Conservation (phyloP, 2,113 vertebrate species). For the Dicrurus megarhynchus region DNA sequence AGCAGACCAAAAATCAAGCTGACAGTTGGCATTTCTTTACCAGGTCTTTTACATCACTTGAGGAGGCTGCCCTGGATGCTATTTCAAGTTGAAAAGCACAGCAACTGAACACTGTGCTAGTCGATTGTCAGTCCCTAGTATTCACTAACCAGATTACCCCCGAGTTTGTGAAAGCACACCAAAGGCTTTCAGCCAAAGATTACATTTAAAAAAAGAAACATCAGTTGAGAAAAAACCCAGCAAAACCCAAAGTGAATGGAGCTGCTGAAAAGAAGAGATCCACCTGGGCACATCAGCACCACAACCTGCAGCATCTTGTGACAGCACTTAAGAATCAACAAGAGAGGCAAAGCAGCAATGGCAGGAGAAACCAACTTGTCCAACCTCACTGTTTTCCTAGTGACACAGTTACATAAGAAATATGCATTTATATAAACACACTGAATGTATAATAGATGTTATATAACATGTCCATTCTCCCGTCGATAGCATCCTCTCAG, state of each 20-base stretch:
- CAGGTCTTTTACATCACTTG: slow-evolving; percentile 32
- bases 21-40: slow-evolving; percentile 58
- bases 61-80: neutral
- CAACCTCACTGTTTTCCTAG: neutral
- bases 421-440: slow-evolving; percentile 2
- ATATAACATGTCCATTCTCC: neutral
- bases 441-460: slow-evolving; percentile 1
- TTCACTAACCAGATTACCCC: neutral
- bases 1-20: slow-evolving; percentile 36
- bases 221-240: neutral
- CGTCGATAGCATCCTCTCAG: neutral
- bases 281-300: neutral
- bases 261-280: neutral
- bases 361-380: neutral
- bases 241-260: neutral
- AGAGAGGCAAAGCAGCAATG: neutral
- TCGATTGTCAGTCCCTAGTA: neutral
- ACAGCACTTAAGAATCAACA: neutral
- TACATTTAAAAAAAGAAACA: neutral
- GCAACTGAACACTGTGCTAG: neutral
- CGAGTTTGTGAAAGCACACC: neutral
- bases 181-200: slow-evolving; percentile 6
- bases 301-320: neutral
- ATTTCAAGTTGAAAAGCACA: slow-evolving; percentile 32
- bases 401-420: slow-evolving; percentile 37